Evolutionary conservation across 2,797 vertebrate species (phyloP), one percentile per base, ranked within the genome.

Genomic region (Notoglanidium macrostoma): DNA sequence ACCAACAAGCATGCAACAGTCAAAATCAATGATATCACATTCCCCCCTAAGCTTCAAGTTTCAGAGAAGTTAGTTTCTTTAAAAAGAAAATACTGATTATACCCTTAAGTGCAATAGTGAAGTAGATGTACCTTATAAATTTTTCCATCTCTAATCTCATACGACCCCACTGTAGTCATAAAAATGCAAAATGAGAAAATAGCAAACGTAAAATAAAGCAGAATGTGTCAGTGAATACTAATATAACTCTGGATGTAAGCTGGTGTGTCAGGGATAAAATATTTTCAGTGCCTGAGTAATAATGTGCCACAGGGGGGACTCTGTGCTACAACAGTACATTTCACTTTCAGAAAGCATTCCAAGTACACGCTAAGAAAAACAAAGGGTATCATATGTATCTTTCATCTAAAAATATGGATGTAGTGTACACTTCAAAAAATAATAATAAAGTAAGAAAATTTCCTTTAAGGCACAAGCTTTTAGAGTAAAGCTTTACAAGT

Each of bases 141-240:
- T 1, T 29, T 32, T 76, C 29, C 49, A 21, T 51, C 17, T 32
- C 49, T 32, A 21, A 78, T 32, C 51, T 78, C 17, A 10, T 65
- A 40, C 17, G 40, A 44, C 17, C 7, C 44, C 59, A 51, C 44
- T 65, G 84, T 21, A 55, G 40, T 14, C 32, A 12, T 57, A 55
- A 86, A 86, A 44, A 21, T 68, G 57, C 74, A 78, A 35, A 85
- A 86, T 40, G 63, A 78, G 59, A 76, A 78, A 74, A 46, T 32
- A 51, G 73, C 15, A 49, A 35, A 67, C 55, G 29, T 78, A 10
- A 78, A 55, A 78, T 32, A 26, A 26, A 70, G 54, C 44, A 59
- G 12, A 67, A 57, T 68, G 74, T 23, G n/a, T 86, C 85, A 32
- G 65, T 86, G 68, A 14, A 67, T 57, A 70, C 35, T 54, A 12